Evolutionary conservation across 1,140 invertebrate genomes (phyloP).

Genomic region (Sminthurides bifidus): DNA sequence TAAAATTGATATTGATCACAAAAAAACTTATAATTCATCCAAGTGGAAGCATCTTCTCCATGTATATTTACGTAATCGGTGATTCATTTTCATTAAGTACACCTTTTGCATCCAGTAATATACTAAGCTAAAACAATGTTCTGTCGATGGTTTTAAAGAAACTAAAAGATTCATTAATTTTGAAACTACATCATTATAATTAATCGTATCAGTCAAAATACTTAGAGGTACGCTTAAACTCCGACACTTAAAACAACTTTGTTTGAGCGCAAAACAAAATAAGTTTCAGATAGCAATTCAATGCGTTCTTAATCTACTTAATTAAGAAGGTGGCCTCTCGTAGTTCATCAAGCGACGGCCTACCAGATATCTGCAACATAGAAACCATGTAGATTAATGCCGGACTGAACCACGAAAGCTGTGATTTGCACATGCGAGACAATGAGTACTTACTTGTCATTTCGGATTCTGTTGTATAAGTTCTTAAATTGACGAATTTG

Average conservation of each 20-base stretch:
- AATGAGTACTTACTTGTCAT: conserved; percentile 69
- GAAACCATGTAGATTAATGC: conserved; percentile 11
- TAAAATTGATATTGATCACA: too few relatives aligned
- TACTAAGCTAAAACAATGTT: too few relatives aligned
- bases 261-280: background rate
- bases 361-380: conserved; percentile 58
- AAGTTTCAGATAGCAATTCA: background rate
- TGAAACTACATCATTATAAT: background rate
- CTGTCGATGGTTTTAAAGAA: too few relatives aligned
- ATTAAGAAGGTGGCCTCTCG: conserved; percentile 41
- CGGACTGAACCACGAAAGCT: background rate
- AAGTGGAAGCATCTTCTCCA: too few relatives aligned
- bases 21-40: too few relatives aligned
- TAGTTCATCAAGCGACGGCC: conserved; percentile 91
- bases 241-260: background rate
- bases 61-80: too few relatives aligned
- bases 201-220: background rate
- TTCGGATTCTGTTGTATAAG: conserved; percentile 96
- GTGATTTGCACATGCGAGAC: conserved; percentile 15
- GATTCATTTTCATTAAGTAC: too few relatives aligned
- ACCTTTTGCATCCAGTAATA: too few relatives aligned
- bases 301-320: background rate
- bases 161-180: background rate
- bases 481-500: conserved; percentile 84
- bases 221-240: background rate